phyloP scores from a whole-genome alignment of 2,888 invertebrate genomes.

The Mamestra brassicae region DNA sequence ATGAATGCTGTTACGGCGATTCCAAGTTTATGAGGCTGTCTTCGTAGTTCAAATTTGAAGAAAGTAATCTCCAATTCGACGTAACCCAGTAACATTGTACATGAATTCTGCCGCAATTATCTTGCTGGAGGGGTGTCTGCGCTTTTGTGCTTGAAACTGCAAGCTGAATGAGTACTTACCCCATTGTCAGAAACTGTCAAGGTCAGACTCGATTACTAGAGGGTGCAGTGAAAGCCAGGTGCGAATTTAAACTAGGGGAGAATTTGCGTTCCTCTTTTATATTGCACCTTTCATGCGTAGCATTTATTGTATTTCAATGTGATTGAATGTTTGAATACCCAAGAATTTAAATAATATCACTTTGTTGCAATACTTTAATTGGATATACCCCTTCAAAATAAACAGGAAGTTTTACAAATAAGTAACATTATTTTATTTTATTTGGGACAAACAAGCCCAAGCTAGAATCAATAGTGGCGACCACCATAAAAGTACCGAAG shows the following conservation, averaged over 20 bases:
- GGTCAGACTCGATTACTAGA: constrained; percentile 24
- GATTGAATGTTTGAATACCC: not conserved
- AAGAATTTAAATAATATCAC: not conserved
- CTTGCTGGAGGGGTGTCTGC: not conserved
- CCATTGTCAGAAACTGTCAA: constrained; percentile 12
- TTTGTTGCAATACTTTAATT: not conserved
- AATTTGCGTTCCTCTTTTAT: not conserved
- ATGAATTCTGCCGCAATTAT: not conserved
- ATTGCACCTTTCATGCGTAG: not conserved
- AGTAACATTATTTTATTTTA: too few relatives aligned
- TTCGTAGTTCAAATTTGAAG: not conserved
- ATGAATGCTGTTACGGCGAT: too few relatives aligned
- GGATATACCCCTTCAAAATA: not conserved
- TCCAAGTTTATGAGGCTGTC: too few relatives aligned
- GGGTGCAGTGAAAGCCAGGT: constrained; percentile 39
- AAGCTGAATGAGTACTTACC: constrained; percentile 5
- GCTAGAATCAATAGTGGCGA: too few relatives aligned
- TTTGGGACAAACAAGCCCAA: too few relatives aligned
- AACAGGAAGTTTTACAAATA: not conserved
- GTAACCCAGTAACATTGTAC: not conserved
- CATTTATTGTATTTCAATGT: not conserved
- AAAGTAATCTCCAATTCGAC: not conserved
- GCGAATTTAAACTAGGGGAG: constrained; percentile 14
- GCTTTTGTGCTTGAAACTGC: constrained; percentile 18
- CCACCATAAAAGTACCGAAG: too few relatives aligned